phyloP scores from a whole-genome alignment of 2,797 vertebrate species.

The Cyprinodon diabolis region DNA sequence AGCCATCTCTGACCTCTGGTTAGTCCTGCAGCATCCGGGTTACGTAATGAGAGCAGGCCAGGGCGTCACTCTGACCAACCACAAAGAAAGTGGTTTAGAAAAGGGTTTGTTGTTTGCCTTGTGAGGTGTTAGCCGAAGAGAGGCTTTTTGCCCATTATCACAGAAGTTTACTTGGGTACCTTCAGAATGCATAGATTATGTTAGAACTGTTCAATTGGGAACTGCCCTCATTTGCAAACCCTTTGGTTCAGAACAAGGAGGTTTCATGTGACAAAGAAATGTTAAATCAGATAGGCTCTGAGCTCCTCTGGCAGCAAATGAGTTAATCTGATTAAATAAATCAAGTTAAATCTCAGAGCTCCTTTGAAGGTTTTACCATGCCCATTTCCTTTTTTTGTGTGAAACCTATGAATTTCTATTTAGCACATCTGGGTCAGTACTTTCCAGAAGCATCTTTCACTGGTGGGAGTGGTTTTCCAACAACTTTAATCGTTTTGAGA shows the following conservation, averaged over 20 bases:
- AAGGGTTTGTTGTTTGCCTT: conserved; percentile 44
- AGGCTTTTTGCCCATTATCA: conserved; percentile 39
- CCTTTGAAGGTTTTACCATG: too few species aligned
- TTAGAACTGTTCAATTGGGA: conserved; percentile 6
- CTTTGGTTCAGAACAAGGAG: conserved; percentile 26
- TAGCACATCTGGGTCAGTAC: not conserved
- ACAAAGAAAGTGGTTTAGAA: conserved; percentile 61
- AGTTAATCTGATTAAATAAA: conserved; percentile 65
- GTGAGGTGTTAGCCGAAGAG: conserved; percentile 48
- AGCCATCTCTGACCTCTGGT: conserved; percentile 39
- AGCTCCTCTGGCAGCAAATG: conserved; percentile 46
- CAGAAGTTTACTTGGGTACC: not conserved
- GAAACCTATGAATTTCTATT: not conserved
- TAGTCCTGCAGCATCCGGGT: conserved; percentile 31
- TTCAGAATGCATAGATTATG: too few species aligned
- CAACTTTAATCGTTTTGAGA: too few species aligned
- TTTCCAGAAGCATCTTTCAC: too few species aligned
- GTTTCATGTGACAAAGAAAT: conserved; percentile 38
- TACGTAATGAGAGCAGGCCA: conserved; percentile 47
- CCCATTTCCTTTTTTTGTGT: not conserved
- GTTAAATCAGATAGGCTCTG: conserved; percentile 59
- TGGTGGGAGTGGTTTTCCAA: too few species aligned
- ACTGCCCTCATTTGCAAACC: conserved; percentile 22
- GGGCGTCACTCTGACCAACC: conserved; percentile 20
- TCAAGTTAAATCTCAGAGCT: conserved; percentile 66